A percentile compares a stretch with the other conserved stretches of the same genome.
Conservation (phyloP, 2,797 vertebrate species). For the Cuculus canorus region DNA sequence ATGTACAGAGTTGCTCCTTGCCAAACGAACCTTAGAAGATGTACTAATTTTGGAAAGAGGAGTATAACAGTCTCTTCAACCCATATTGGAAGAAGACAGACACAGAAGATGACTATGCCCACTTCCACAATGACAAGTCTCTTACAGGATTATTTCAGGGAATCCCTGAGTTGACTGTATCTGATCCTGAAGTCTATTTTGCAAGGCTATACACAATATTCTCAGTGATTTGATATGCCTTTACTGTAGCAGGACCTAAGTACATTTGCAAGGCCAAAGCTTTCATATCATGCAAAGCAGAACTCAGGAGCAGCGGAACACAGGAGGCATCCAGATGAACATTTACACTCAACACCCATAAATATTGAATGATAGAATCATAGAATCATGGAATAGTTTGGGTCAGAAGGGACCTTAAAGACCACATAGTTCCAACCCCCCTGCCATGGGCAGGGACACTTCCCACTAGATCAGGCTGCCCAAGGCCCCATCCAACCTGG, state of each 20-base stretch:
- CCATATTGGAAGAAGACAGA: not conserved
- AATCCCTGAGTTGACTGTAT: not conserved
- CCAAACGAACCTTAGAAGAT: not conserved
- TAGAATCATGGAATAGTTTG: too few relatives aligned
- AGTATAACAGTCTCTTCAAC: not conserved
- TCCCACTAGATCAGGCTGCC: too few relatives aligned
- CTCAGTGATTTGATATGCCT: not conserved
- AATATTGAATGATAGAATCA: too few relatives aligned
- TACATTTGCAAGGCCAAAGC: not conserved
- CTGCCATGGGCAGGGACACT: too few relatives aligned
- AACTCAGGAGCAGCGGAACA: not conserved
- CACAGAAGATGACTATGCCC: not conserved
- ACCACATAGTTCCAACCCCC: too few relatives aligned
- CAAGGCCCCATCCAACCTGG: too few relatives aligned
- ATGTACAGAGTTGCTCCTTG: not conserved
- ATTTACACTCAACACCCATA: rapidly evolving
- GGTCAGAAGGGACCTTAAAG: too few relatives aligned
- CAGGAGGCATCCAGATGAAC: not conserved
- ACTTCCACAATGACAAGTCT: not conserved
- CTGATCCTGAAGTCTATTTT: not conserved
- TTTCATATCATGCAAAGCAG: not conserved
- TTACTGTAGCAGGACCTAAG: not conserved
- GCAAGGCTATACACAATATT: not conserved
- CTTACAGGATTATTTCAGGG: not conserved
- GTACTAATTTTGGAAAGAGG: not conserved